Evolutionary conservation across 2,113 vertebrate species (phyloP), one percentile per base, ranked within the genome.

Genomic region (Pollachius pollachius): DNA sequence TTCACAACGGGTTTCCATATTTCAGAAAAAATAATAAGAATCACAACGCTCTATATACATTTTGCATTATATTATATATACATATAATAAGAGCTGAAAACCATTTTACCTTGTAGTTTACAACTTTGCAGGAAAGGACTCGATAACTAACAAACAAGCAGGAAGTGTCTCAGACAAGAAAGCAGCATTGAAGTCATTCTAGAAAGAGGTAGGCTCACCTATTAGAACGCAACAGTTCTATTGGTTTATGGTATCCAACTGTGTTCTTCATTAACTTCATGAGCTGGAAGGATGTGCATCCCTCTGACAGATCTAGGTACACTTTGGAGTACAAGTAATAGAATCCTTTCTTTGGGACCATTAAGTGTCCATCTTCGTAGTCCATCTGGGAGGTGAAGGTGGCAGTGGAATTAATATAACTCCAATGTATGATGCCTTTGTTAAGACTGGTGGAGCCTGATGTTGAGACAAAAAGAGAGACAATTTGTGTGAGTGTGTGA

Each of bases 251-350:
- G 52, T 92, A 91, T 3, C 78, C 84, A 0, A 1, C 19, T 0
- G 87, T 84, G n/a, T 30, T 0, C 25, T 65, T 81, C 72, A 82
- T 71, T 65, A 93, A 13, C 72, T 5, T 19, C 78, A 69, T 93
- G 91, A 48, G 7, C 60, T 71, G 74, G 78, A 87, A 72, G 5
- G 58, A 52, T 0, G 0, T 37, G 79, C 88, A 88, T 5, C 74
- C 59, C 8, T 73, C 65, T 4, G 0, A 17, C 21, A 67, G 18
- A 19, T 81, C 70, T 0, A 89, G 4, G 23, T 83, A 67, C 52
- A 92, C 64, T 77, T 91, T 92, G 70, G 89, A 88, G 80, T 90
- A 92, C 56, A 92, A 54, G 80, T 80, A 91, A 83, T 93, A 93
- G 72, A 75, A 70, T 2, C 92, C 91, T 0, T 76, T 73, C 52